Base-by-base conservation (phyloP, 2,113 vertebrate genomes). In the Spea bombifrons region DNA sequence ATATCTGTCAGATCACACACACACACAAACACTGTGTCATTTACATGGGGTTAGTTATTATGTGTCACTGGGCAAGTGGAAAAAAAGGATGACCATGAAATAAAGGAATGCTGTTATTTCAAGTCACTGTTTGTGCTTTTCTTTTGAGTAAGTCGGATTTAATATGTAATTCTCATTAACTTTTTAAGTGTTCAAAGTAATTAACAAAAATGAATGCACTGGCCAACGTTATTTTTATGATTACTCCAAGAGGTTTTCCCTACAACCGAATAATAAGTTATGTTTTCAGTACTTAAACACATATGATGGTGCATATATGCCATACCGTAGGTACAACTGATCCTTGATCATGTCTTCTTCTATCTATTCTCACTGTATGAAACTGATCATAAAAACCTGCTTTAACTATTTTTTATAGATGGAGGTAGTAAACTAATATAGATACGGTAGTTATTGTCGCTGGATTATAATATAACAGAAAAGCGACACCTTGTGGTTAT, bases 1-100 rank as follows among this genome's bases (percentile, higher is more conserved):
- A 80, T 74, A 80, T 67, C 71, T 63, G 78, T 80, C 71, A 15
- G 49, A 68, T 80, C 78, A 67, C 78, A 49, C 71, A 68, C 71
- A 53, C 30, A 30, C 30, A 30, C 30, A 30, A 1, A 30, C 30
- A 30, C 30, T 30, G 59, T 79, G 70, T 80, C 64, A 73, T 74
- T 74, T 61, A 66, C 64, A 50, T 72, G 69, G 71, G 78, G 64
- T 61, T 80, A 74, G 65, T 73, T 59, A 68, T 73, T 59, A 68
- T 80, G 71, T 80, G 74, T 80, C 71, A 55, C 55, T 53, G 50
- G 71, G 52, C 45, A 53, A 68, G 53, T 68, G 44, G 71, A 74
- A 74, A 74, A 74, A 74, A 74, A 74, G 65, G 71, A 30, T 65
- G 78, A 67, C 66, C 59, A 80, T 68, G 15, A 67, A 80, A 66